These are phyloP conservation scores for Aplysina aerophoba DNA, from an alignment of 37 sponge, comb jelly and placozoan genomes.

Conservation along the genomic window DNA sequence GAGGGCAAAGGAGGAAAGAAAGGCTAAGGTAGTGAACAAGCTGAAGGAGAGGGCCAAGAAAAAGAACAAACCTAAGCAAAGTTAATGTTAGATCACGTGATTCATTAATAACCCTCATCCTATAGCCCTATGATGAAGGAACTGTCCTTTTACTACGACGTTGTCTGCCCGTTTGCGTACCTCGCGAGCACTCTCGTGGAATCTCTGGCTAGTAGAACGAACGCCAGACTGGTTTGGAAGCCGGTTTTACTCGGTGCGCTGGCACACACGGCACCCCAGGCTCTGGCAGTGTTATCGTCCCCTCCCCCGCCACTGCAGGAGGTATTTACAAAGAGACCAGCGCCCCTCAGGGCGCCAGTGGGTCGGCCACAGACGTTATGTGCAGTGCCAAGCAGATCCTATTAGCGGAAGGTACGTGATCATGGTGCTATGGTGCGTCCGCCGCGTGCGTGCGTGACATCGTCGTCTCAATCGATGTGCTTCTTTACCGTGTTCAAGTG, in stretches of 20 bases:
- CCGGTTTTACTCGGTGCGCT: slow-evolving; percentile 86
- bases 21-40: slow-evolving; percentile 45
- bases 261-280: too few species aligned
- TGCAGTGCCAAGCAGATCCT: slow-evolving; percentile 61
- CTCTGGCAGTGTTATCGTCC: too few species aligned
- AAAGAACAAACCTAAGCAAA: not conserved
- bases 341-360: slow-evolving; percentile 85
- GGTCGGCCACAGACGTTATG: slow-evolving; percentile 89
- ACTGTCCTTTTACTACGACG: slow-evolving; percentile 83
- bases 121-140: slow-evolving; percentile 43
- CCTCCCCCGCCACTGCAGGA: slow-evolving; percentile 52
- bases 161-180: slow-evolving; percentile 96
- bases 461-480: too few species aligned
- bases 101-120: not conserved
- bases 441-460: too few species aligned
- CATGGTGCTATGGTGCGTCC: too few species aligned
- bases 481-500: too few species aligned
- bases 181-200: slow-evolving; percentile 81
- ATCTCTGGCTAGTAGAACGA: slow-evolving; percentile 42
- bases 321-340: slow-evolving; percentile 79
- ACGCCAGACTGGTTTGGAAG: slow-evolving; percentile 70
- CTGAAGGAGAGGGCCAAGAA: not conserved
- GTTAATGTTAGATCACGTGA: not conserved
- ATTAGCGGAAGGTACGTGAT: slow-evolving; percentile 43
- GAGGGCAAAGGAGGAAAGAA: slow-evolving; percentile 44